Conservation (phyloP, 1,140 invertebrate species). For the Drosophila navojoa region DNA sequence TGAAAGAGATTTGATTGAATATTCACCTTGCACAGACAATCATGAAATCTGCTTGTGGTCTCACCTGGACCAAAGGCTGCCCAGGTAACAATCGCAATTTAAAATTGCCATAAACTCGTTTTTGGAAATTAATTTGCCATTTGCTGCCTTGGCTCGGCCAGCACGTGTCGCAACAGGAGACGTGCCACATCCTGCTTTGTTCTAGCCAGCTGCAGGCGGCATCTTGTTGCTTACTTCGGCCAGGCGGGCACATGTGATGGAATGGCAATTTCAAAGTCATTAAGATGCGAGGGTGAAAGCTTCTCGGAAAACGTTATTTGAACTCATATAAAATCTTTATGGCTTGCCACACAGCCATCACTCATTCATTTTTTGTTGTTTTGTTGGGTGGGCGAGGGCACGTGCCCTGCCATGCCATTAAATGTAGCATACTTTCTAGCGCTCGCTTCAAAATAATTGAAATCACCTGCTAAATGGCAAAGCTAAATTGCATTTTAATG, state of each 20-base stretch:
- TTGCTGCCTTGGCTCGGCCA: slow-evolving; percentile 29
- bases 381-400: background rate
- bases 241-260: slow-evolving; percentile 6
- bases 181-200: slow-evolving; percentile 44
- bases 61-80: background rate
- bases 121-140: slow-evolving; percentile 57
- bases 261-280: slow-evolving; percentile 69
- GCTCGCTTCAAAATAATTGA: slow-evolving; percentile 58
- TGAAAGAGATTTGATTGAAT: no score
- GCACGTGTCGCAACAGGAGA: slow-evolving; percentile 40
- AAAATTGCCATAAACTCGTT: slow-evolving; percentile 34
- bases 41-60: no score
- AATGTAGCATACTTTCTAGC: slow-evolving; percentile 49
- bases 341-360: slow-evolving; percentile 56
- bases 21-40: no score
- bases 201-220: slow-evolving; percentile 12
- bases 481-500: slow-evolving; percentile 71
- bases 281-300: slow-evolving; percentile 52
- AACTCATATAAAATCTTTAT: slow-evolving; percentile 39
- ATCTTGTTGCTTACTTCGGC: slow-evolving; percentile 9
- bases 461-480: slow-evolving; percentile 51
- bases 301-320: slow-evolving; percentile 47
- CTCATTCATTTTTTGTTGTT: slow-evolving; percentile 27
- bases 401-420: slow-evolving; percentile 2
- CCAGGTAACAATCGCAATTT: background rate